phyloP scores from a whole-genome alignment of 2,797 vertebrate genomes.

The Todus mexicanus region DNA sequence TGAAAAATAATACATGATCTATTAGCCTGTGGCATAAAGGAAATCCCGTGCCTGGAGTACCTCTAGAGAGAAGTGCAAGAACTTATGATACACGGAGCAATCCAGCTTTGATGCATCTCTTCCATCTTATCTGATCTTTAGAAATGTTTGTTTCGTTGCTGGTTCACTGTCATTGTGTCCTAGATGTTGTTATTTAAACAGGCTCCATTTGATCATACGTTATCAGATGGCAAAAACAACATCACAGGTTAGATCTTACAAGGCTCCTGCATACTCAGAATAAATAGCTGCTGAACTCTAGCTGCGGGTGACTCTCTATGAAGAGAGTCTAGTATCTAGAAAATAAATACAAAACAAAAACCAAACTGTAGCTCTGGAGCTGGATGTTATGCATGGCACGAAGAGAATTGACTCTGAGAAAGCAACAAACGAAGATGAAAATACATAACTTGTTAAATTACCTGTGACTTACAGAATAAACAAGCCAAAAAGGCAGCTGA shows the following conservation, averaged over 20 bases:
- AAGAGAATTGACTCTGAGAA: background rate
- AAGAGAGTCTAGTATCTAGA: background rate
- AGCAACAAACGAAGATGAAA: background rate
- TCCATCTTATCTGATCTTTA: background rate
- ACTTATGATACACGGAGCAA: background rate
- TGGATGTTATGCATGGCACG: background rate
- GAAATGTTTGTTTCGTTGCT: background rate
- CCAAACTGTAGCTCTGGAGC: background rate
- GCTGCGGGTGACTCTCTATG: background rate
- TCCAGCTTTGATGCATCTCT: background rate
- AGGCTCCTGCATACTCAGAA: background rate
- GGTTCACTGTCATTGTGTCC: conserved; percentile 16
- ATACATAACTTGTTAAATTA: background rate
- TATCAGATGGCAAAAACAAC: conserved; percentile 37
- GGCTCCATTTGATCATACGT: conserved; percentile 8
- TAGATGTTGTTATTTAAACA: conserved; percentile 33
- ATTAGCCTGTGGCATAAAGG: conserved; percentile 15
- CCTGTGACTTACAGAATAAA: conserved; percentile 11
- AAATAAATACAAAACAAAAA: background rate
- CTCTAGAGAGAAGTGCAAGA: background rate
- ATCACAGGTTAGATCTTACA: conserved; percentile 46
- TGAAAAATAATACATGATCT: background rate
- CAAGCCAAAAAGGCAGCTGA: background rate
- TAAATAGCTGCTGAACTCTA: conserved; percentile 10
- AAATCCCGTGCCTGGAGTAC: conserved; percentile 15